These are phyloP conservation scores for Pangasianodon hypophthalmus DNA, from an alignment of 2,113 vertebrate genomes.

Conservation along the genomic window DNA sequence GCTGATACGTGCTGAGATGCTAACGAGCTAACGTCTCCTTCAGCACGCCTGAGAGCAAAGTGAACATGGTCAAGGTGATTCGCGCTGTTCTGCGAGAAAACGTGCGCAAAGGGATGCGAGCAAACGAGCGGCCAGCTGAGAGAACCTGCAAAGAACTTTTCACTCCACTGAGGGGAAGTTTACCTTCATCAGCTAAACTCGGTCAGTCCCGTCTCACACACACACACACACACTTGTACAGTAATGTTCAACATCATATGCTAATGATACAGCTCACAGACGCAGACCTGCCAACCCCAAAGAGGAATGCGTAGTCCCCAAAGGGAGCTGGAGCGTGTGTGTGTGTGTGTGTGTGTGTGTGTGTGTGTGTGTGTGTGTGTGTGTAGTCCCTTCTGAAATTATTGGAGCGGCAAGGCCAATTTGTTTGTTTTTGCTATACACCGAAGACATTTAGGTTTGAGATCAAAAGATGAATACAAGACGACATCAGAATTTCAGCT, in stretches of 20 bases:
- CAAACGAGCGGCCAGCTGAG: slow-evolving; percentile 75
- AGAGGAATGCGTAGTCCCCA: not conserved
- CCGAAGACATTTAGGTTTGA: no score
- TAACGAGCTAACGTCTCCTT: slow-evolving; percentile 37
- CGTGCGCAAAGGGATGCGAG: slow-evolving; percentile 81
- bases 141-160: slow-evolving; percentile 80
- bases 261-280: not conserved
- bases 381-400: not conserved
- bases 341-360: not conserved
- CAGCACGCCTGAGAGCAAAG: slow-evolving; percentile 89
- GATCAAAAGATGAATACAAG: no score
- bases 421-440: no score
- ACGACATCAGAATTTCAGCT: no score
- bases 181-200: slow-evolving; percentile 85
- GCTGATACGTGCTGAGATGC: not conserved
- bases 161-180: slow-evolving; percentile 76
- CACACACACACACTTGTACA: not conserved
- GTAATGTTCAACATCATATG: not conserved
- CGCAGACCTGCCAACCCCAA: not conserved
- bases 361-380: not conserved
- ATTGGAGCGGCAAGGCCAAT: not conserved
- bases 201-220: slow-evolving; percentile 73
- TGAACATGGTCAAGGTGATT: slow-evolving; percentile 88
- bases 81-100: slow-evolving; percentile 92
- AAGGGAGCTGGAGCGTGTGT: not conserved